A percentile compares a stretch with the other conserved stretches of the same genome.
Evolutionary conservation across 2,888 invertebrate genomes (phyloP).

Genomic region (Andrena fulva): DNA sequence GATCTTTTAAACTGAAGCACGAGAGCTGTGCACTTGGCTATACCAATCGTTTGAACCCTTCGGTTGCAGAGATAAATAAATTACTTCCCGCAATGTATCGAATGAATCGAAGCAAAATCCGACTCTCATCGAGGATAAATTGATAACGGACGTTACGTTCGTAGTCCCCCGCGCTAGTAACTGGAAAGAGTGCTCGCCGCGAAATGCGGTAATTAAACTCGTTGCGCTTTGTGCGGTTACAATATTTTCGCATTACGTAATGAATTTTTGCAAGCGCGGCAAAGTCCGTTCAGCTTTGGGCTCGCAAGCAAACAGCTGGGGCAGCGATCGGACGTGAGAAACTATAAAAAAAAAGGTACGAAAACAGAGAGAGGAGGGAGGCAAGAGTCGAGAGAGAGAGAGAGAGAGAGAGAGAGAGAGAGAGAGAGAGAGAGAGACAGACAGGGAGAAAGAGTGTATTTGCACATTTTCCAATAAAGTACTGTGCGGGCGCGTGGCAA

Average conservation of each 20-base stretch:
- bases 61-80: no score
- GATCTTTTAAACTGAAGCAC: neutral
- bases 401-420: no score
- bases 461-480: conserved; percentile 84
- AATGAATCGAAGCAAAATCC: neutral
- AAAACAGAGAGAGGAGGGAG: conserved; percentile 15
- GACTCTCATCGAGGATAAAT: neutral
- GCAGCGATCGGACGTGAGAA: neutral
- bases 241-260: neutral
- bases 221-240: neutral
- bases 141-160: neutral
- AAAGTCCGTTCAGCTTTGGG: neutral
- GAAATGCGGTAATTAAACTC: neutral
- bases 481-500: conserved; percentile 79
- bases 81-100: neutral
- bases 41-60: no score
- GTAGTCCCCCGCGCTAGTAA: neutral
- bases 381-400: neutral
- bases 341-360: neutral
- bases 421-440: neutral
- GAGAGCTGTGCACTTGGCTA: no score
- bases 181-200: no score
- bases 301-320: neutral
- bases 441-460: conserved; percentile 41
- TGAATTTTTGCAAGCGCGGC: neutral